phyloP scores from a whole-genome alignment of 2,113 vertebrate species.

The Ochotona princeps region DNA sequence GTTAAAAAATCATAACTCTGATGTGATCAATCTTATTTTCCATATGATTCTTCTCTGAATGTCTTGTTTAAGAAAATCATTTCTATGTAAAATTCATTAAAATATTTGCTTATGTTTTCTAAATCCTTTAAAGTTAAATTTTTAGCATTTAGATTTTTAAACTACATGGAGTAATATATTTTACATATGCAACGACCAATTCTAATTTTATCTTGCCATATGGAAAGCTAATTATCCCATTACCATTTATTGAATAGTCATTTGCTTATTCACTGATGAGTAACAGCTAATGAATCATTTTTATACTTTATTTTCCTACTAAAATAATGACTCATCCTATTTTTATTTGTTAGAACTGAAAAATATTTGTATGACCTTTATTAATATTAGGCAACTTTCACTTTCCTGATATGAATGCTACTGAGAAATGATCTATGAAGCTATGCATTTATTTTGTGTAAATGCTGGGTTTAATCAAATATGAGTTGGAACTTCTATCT shows the following conservation, averaged over 20 bases:
- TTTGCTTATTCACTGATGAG: neutral
- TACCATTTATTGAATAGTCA: neutral
- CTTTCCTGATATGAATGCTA: neutral
- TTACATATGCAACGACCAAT: neutral
- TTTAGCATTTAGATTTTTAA: conserved; percentile 37
- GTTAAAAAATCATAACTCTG: neutral
- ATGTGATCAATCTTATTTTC: neutral
- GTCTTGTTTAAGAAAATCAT: neutral
- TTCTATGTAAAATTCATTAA: conserved; percentile 23
- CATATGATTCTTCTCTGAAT: neutral
- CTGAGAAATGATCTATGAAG: neutral
- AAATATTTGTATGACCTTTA: neutral
- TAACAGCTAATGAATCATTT: neutral
- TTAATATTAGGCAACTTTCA: neutral
- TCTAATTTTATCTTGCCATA: conserved; percentile 35
- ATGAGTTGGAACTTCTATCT: neutral
- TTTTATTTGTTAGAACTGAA: neutral
- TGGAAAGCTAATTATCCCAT: conserved; percentile 12
- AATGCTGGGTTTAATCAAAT: neutral
- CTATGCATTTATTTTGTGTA: neutral
- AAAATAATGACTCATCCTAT: conserved; percentile 15
- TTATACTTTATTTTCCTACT: neutral
- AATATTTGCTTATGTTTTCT: conserved; percentile 29
- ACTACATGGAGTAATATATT: conserved; percentile 24
- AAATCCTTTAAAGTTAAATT: conserved; percentile 14